Base-by-base conservation (phyloP, 2,888 invertebrate genomes). In the Schrankia costaestrigalis region DNA sequence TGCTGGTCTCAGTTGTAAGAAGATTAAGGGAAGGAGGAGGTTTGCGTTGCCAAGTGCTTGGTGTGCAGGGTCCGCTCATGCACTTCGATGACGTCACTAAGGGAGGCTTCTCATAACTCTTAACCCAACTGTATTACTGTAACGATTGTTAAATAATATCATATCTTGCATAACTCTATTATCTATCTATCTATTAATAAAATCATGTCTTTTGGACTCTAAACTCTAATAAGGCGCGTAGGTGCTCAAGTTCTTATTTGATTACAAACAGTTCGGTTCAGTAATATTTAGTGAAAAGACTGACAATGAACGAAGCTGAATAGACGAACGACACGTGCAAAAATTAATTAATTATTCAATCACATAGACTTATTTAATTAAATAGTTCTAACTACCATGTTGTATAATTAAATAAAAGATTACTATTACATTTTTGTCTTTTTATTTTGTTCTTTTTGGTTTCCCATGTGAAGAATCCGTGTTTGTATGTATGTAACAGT, bases 351-450 rank as follows among this genome's bases (percentile, higher is more conserved):
- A 60, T 58, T 71, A 77, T 78, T 75, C 72, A 74, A 76, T 78
- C 80, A 82, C 78, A 80, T 82, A 80, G 83, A 77, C 66, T 74
- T 79, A 77, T 79, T 71, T 75, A 72, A 75, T 71, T 23, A 23
- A 23, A 76, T 81, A 80, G 80, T 69, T 78, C 71, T 73, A 71
- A 79, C 66, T 80, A 84, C 72, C 70, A 78, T 83, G 85, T 85
- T 86, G 84, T 85, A 85, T 80, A 85, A 83, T 84, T 78, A 78
- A 86, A 84, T 82, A 79, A 82, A 84, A 76, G 71, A 71, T 65
- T 72, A 58, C 18, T 41, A 57, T 55, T 48, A 45, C 42, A 36
- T 26, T 28, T 28, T 33, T 18, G 24, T 39, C 41, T 23, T 24
- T 22, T 45, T 39, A 11, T 11, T 31, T 31, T 22, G 1, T 6